A percentile compares a stretch with the other conserved stretches of the same genome.
These are phyloP conservation scores for Drosophila nigricruria DNA, from an alignment of 2,888 invertebrate species.

Conservation along the genomic window DNA sequence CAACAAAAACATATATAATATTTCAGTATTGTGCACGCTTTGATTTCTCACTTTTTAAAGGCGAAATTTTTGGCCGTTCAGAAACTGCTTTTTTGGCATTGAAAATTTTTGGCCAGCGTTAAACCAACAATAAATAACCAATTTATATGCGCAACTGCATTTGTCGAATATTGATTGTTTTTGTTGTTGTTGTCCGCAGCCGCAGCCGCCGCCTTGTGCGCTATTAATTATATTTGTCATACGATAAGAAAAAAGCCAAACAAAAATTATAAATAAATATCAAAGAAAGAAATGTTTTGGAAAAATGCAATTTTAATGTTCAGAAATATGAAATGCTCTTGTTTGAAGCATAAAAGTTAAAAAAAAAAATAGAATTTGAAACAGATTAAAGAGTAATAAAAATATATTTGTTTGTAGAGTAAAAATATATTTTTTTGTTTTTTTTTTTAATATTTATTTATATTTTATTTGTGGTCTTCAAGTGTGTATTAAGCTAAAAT, in stretches of 20 bases:
- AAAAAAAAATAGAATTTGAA: too few relatives aligned
- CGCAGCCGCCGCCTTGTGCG: constrained; percentile 16
- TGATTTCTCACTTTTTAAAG: constrained; percentile 34
- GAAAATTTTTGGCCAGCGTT: constrained; percentile 48
- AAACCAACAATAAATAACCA: constrained; percentile 71
- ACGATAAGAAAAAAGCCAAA: constrained; percentile 11
- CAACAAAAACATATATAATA: constrained; percentile 5
- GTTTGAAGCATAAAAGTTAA: background rate
- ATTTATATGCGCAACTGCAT: constrained; percentile 76
- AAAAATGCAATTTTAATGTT: background rate
- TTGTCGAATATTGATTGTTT: constrained; percentile 50
- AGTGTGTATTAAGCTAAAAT: too few relatives aligned
- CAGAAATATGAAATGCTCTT: constrained; percentile 8
- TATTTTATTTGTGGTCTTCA: too few relatives aligned
- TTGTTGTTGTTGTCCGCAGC: constrained; percentile 7
- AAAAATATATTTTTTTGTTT: background rate
- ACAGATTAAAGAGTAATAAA: background rate
- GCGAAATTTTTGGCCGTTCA: constrained; percentile 25
- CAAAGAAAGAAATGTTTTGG: background rate
- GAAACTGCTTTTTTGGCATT: constrained; percentile 34
- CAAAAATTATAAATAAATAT: background rate
- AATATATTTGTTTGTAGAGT: background rate
- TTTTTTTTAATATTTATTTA: background rate
- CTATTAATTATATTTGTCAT: constrained; percentile 55
- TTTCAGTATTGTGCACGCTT: constrained; percentile 20